Conservation (phyloP, 1,140 invertebrate species). For the Anthonomus grandis region DNA sequence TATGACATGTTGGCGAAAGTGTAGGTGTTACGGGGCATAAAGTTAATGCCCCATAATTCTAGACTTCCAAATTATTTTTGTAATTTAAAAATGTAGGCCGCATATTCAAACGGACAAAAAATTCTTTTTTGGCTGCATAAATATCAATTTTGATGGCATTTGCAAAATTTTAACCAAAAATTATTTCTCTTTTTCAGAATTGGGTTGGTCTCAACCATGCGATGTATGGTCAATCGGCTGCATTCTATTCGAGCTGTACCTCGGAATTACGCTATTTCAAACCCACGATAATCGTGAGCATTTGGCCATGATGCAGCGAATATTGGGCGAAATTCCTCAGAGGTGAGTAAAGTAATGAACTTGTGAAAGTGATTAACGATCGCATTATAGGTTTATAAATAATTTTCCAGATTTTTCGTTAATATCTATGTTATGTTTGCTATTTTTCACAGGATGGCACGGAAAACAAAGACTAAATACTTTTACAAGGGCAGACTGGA, state of each 20-base stretch:
- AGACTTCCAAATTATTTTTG: too few relatives aligned
- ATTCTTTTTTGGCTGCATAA: too few relatives aligned
- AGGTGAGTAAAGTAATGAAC: conserved; percentile 53
- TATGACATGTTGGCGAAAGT: too few relatives aligned
- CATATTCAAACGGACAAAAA: too few relatives aligned
- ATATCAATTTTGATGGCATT: too few relatives aligned
- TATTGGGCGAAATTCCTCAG: conserved; percentile 92
- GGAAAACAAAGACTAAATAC: conserved; percentile 97
- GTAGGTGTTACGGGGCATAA: too few relatives aligned
- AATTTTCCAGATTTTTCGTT: neutral
- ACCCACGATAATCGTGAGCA: conserved; percentile 99
- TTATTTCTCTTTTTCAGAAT: conserved; percentile 64
- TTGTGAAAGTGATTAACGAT: conserved; percentile 2
- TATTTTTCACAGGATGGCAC: conserved; percentile 76
- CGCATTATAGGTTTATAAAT: conserved; percentile 2
- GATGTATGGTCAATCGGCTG: conserved; percentile 99
- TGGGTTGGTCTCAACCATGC: conserved; percentile 99
- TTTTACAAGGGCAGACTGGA: conserved; percentile 92
- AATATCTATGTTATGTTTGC: conserved; percentile 27
- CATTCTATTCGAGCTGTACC: conserved; percentile 98
- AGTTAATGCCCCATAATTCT: too few relatives aligned
- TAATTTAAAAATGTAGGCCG: too few relatives aligned
- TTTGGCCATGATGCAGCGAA: conserved; percentile 99
- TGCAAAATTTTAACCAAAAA: neutral
- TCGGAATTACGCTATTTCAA: conserved; percentile 98